These are phyloP conservation scores for Allolobophora icterica DNA, from an alignment of 2,888 invertebrate species.

Conservation along the genomic window DNA sequence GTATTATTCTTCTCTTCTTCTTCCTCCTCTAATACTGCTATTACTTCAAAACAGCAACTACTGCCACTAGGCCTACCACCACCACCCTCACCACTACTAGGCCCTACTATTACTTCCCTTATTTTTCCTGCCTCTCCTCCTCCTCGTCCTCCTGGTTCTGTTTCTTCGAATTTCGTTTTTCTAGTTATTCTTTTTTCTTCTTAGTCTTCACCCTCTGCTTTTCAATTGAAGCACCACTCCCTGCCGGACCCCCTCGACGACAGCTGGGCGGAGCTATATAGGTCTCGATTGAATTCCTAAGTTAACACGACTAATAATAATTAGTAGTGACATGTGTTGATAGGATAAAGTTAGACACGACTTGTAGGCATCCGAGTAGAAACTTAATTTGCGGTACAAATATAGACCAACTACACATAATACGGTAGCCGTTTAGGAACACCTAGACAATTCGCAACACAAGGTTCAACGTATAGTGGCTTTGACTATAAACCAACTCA, in stretches of 20 bases:
- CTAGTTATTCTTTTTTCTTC: no score
- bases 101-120: no score
- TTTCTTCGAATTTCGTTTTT: no score
- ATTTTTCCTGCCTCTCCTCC: no score
- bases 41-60: no score
- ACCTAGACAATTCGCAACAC: background rate
- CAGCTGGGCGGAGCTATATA: background rate
- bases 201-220: no score
- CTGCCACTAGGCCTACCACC: no score
- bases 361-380: background rate
- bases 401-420: background rate
- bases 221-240: background rate
- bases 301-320: background rate
- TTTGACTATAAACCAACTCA: background rate
- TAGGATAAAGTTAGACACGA: background rate
- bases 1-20: no score
- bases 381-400: background rate
- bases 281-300: background rate
- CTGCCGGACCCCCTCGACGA: background rate
- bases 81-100: no score
- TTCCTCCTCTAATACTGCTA: no score
- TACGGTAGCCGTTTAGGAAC: constrained; percentile 9
- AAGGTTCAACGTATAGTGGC: background rate
- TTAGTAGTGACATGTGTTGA: background rate
- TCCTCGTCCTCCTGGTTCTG: no score